Evolutionary conservation across 2,113 vertebrate genomes (phyloP), one percentile per base, ranked within the genome.

Genomic region (Cepphus grylle): DNA sequence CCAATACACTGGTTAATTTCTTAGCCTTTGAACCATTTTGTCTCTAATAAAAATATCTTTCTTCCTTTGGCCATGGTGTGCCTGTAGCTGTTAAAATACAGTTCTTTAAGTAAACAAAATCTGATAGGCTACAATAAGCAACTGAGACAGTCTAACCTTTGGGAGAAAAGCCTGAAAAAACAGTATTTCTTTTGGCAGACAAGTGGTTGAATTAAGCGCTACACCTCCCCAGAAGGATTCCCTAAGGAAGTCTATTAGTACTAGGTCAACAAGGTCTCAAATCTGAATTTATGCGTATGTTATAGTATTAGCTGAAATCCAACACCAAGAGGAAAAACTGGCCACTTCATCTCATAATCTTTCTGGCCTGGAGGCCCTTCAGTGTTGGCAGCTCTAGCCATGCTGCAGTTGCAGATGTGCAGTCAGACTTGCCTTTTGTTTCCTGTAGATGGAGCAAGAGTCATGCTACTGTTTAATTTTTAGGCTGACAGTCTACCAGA

Each of bases 391-490:
- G 63, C 53, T 86, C 26, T 0, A 29, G 38, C 8, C 1, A 0
- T 11, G 11, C 71, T 29, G 72, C 86, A 53, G 26, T 12, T 62
- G 38, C 61, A 36, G 58, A 29, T 7, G 10, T 8, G 21, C 1
- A 12, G 5, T 9, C 88, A 86, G 18, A 59, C 34, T 56, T 63
- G 32, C 84, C 45, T 77, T 40, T 11, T 50, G 12, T 22, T 65
- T 72, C 97, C 97, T 93, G 84, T n/a, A 97, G 97, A 69, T 97
- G 97, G 96, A 97, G 97, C 94, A 94, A 87, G 94, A 96, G 91
- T 20, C 86, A 82, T 26, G 9, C 78, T 59, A 45, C 87, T 87
- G 56, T 45, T 69, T 9, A 13, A 32, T 42, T 74, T 62, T 49
- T n/a, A 69, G 38, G 30, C 79, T 53, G 56, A 40, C 42, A 66